phyloP scores from a whole-genome alignment of 2,797 vertebrate genomes.

The Tapera naevia region DNA sequence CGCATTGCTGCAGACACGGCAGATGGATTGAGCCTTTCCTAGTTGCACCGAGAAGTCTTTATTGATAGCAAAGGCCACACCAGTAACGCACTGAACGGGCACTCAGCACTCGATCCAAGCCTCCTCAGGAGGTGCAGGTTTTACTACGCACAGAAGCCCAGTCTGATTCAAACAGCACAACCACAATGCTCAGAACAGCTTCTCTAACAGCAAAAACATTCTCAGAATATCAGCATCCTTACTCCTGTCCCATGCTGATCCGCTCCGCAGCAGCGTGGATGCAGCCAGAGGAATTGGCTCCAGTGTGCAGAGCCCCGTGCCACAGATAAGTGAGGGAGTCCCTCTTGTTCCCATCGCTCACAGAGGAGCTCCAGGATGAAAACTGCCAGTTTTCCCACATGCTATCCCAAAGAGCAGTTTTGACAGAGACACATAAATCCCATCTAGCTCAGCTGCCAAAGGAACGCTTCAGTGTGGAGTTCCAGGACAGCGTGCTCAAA shows the following conservation, averaged over 20 bases:
- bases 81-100: not conserved
- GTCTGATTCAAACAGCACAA: not conserved
- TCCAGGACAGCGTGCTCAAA: not conserved
- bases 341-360: not conserved
- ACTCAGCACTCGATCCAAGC: not conserved
- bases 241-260: not conserved
- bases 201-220: not conserved
- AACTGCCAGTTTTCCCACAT: rapidly evolving
- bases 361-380: not conserved
- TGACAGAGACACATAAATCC: not conserved
- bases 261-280: not conserved
- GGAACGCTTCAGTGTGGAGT: not conserved
- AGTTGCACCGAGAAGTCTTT: not conserved
- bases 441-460: not conserved
- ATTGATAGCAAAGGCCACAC: not conserved
- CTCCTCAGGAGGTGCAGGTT: not conserved
- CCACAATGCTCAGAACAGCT: not conserved
- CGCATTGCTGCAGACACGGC: not conserved
- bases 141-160: not conserved
- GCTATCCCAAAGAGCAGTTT: not conserved
- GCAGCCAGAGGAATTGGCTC: not conserved
- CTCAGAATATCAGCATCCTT: not conserved
- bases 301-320: not conserved
- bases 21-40: not conserved
- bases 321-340: conserved; percentile 21